Percentiles rank a stretch among this genome's conserved stretches.
Conservation (phyloP, 2,113 vertebrate species). For the Gobiocypris rarus region DNA sequence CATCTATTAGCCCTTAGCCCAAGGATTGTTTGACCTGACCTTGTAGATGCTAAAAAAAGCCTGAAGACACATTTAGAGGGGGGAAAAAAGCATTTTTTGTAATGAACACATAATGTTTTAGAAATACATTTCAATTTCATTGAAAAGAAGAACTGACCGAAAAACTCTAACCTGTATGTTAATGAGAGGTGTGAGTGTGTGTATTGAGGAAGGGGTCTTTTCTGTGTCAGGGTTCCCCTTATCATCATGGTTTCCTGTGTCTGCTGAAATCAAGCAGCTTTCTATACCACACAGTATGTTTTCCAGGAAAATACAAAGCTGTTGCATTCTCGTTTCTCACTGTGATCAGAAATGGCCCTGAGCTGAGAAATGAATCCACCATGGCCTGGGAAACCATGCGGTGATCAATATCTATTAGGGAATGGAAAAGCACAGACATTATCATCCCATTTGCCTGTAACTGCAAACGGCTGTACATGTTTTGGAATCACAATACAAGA, state of each 20-base stretch:
- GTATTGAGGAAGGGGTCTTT: slow-evolving; percentile 12
- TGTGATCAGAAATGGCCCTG: slow-evolving; percentile 38
- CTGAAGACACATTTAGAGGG: not conserved
- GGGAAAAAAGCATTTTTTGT: not conserved
- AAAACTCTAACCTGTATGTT: slow-evolving; percentile 2
- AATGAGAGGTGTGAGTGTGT: not conserved
- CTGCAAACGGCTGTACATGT: not conserved
- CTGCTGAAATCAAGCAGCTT: not conserved
- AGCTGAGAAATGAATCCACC: slow-evolving; percentile 39
- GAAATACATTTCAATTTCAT: not conserved
- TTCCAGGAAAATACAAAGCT: slow-evolving; percentile 31
- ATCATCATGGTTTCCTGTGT: slow-evolving; percentile 14
- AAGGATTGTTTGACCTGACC: slow-evolving; percentile 1
- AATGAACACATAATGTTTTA: not conserved
- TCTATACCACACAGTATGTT: slow-evolving; percentile 8
- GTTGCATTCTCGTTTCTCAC: slow-evolving; percentile 29
- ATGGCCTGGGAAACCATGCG: slow-evolving; percentile 21
- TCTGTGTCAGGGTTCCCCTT: slow-evolving; percentile 2
- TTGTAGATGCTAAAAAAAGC: not conserved
- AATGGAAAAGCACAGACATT: slow-evolving; percentile 24
- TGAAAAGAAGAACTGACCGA: not conserved
- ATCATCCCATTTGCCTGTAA: slow-evolving; percentile 36
- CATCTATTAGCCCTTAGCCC: not conserved
- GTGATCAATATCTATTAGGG: slow-evolving; percentile 44
- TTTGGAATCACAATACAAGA: not conserved